A percentile compares a stretch with the other conserved stretches of the same genome.
These are phyloP conservation scores for Phoeniculus purpureus DNA, from an alignment of 2,797 vertebrate genomes.

Conservation along the genomic window DNA sequence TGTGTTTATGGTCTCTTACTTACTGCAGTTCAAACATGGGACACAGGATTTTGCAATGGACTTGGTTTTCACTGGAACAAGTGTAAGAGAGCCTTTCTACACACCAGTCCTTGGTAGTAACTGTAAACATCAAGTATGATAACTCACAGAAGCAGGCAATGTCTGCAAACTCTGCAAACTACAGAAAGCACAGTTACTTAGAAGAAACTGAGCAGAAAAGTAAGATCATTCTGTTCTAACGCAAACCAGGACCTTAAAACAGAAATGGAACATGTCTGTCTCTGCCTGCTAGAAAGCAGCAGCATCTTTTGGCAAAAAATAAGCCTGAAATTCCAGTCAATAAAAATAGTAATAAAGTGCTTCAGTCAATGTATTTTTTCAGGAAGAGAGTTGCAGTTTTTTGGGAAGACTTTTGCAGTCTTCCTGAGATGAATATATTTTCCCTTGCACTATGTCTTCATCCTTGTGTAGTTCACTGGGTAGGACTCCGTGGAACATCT, in stretches of 20 bases:
- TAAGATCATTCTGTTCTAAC: too few species aligned
- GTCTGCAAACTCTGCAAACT: too few species aligned
- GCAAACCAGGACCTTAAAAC: background rate
- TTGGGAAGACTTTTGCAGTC: background rate
- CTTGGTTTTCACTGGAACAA: too few species aligned
- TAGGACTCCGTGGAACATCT: rapidly evolving
- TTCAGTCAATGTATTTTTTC: background rate
- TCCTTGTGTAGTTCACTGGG: background rate
- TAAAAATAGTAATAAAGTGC: background rate
- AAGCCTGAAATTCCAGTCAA: background rate
- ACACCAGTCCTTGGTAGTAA: too few species aligned
- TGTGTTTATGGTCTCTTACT: too few species aligned
- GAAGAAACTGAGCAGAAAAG: too few species aligned
- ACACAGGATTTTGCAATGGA: too few species aligned
- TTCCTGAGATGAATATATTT: background rate
- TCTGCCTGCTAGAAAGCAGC: background rate
- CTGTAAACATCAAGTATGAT: too few species aligned
- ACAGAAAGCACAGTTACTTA: too few species aligned
- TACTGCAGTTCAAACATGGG: too few species aligned
- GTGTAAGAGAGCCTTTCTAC: too few species aligned
- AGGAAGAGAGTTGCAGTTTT: background rate
- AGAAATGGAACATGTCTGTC: background rate
- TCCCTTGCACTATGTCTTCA: background rate
- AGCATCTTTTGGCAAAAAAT: background rate
- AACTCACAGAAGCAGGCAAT: too few species aligned